Evolutionary conservation across 2,797 vertebrate genomes (phyloP), one percentile per base, ranked within the genome.

Genomic region (Pelobates cultripes): DNA sequence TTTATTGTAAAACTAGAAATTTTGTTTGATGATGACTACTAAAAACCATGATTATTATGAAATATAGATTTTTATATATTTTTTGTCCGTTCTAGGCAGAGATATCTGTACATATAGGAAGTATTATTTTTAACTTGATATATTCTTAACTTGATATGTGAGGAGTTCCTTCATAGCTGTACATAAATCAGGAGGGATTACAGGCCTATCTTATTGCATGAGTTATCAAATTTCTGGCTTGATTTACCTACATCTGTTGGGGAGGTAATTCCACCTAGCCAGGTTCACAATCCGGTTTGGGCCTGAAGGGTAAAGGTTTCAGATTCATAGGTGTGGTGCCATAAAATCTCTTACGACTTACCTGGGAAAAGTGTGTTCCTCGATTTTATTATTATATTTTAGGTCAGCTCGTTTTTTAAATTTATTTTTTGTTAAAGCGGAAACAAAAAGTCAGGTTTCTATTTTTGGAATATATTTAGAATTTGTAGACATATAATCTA

Each of bases 301-400:
- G 82, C 82, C 82, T 84, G 67, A 80, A 84, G 82, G 82, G 72
- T 84, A 79, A 79, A 79, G 82, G 82, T 84, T 80, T 84, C 82
- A 84, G 77, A 76, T 84, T 79, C 61, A 67, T 70, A 84, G 82
- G 82, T 84, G 82, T 80, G 82, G 82, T 76, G 68, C 40, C 64
- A 69, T 75, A 44, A 75, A 61, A 70, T 79, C 70, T 83, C 45
- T 45, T 74, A 15, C 73, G 66, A 47, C 69, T 55, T 72, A 66
- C 75, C 75, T 82, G 80, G 61, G 70, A 73, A 77, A 61, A 15
- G 57, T n/a, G 15, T 61, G 40, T 61, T 61, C 14, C 43, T 43
- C n/a, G 1, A 6, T 51, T 72, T 53, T 77, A 71, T 57, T 71
- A 73, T 82, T 73, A 77, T 77, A 77, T 82, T 73, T 82, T 77